phyloP scores from a whole-genome alignment of 23 tunicate genomes.

The Botrylloides violaceus region DNA sequence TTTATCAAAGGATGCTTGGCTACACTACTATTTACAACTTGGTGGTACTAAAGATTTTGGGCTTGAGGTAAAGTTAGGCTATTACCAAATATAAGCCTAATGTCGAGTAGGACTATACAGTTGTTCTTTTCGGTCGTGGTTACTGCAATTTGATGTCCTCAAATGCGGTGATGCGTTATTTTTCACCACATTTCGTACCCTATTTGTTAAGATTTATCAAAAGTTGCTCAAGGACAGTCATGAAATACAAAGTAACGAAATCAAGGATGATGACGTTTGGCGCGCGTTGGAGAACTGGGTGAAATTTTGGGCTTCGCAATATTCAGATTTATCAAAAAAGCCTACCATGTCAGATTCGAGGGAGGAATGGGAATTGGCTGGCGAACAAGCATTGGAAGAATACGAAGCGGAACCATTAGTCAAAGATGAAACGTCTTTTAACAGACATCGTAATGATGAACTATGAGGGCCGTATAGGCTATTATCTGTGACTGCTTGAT shows the following conservation, averaged over 20 bases:
- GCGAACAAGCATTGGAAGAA: background rate
- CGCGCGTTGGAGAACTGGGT: conserved; percentile 30
- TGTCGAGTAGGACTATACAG: no score
- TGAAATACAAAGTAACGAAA: background rate
- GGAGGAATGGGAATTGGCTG: background rate
- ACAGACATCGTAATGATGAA: no score
- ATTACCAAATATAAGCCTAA: no score
- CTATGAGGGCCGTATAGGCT: no score
- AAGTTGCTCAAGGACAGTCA: no score
- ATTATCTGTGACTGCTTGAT: no score
- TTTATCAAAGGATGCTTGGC: background rate
- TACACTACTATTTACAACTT: background rate
- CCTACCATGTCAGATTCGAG: conserved; percentile 3
- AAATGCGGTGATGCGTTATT: no score
- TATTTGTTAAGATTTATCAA: no score
- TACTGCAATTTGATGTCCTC: no score
- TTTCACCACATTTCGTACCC: no score
- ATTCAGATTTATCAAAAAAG: conserved; percentile 2
- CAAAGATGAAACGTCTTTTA: no score
- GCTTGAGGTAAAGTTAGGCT: conserved; percentile 6
- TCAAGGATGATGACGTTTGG: background rate
- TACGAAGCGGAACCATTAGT: background rate
- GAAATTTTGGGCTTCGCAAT: conserved; percentile 31
- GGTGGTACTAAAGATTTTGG: conserved; percentile 10
- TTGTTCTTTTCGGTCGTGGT: no score